Conservation (phyloP, 1,140 invertebrate genomes). For the Megalonaias nervosa region DNA sequence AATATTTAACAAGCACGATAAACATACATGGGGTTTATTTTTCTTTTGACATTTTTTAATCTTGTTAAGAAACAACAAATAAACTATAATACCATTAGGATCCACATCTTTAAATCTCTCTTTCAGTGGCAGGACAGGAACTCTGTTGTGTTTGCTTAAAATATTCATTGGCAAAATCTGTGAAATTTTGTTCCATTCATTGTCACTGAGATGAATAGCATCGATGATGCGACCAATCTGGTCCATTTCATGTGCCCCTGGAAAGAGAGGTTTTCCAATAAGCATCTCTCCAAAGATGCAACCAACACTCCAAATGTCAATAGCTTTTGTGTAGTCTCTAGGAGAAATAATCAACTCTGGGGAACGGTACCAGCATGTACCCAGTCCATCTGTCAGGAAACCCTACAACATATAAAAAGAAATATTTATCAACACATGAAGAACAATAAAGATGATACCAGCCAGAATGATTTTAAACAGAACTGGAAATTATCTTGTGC, state of each 20-base stretch:
- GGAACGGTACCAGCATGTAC: slow-evolving; percentile 97
- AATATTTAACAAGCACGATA: no score
- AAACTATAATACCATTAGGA: slow-evolving; percentile 21
- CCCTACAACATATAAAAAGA: slow-evolving; percentile 72
- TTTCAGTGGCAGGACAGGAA: slow-evolving; percentile 17
- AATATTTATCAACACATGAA: not conserved
- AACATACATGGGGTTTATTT: no score
- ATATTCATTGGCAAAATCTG: slow-evolving; percentile 45
- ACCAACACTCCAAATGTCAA: slow-evolving; percentile 89
- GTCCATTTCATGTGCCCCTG: slow-evolving; percentile 76
- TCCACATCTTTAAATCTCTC: slow-evolving; percentile 22
- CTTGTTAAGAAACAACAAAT: not conserved
- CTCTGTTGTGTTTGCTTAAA: slow-evolving; percentile 27
- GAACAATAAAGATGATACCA: not conserved
- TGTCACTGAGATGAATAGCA: slow-evolving; percentile 38
- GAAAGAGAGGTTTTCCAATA: slow-evolving; percentile 92
- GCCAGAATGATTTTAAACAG: not conserved
- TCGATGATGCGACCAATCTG: slow-evolving; percentile 49
- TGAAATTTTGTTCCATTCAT: slow-evolving; percentile 51
- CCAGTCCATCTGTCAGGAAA: slow-evolving; percentile 98
- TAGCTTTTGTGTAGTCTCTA: slow-evolving; percentile 97
- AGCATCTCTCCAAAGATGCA: slow-evolving; percentile 98
- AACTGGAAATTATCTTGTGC: no score
- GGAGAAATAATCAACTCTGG: slow-evolving; percentile 99
- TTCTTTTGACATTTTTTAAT: no score